phyloP scores from a whole-genome alignment of 1,140 invertebrate species.

The Drosophila punjabiensis region DNA sequence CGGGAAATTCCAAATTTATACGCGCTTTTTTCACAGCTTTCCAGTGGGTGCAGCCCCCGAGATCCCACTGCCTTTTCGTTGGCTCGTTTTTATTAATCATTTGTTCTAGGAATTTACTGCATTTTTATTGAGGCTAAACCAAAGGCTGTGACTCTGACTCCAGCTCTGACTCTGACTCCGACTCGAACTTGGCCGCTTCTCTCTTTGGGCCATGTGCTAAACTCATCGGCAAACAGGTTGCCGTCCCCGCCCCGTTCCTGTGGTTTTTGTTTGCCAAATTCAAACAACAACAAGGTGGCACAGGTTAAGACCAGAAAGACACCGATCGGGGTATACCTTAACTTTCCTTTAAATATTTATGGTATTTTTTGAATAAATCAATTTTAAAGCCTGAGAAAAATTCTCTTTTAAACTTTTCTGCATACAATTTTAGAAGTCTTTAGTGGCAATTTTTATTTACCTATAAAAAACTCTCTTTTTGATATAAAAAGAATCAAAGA shows the following conservation, averaged over 20 bases:
- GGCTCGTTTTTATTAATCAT: conserved; percentile 78
- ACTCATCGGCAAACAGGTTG: conserved; percentile 79
- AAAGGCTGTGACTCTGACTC: conserved; percentile 49
- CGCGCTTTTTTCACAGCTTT: conserved; percentile 78
- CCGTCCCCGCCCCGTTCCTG: conserved; percentile 38
- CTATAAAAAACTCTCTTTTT: background rate
- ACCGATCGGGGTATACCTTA: conserved; percentile 20
- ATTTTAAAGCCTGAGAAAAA: background rate
- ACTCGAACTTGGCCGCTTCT: conserved; percentile 32
- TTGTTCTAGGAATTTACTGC: conserved; percentile 82
- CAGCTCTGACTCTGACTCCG: conserved; percentile 18
- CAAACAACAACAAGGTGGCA: conserved; percentile 66
- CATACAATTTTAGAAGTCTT: background rate
- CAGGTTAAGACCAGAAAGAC: background rate
- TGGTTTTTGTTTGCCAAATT: conserved; percentile 80
- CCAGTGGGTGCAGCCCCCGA: conserved; percentile 74
- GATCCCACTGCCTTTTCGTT: conserved; percentile 28
- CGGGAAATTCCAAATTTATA: conserved; percentile 77
- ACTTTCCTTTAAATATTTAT: background rate
- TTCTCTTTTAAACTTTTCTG: background rate
- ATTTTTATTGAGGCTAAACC: conserved; percentile 80
- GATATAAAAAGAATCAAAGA: background rate
- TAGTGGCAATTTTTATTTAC: too few species aligned
- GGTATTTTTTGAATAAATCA: background rate
- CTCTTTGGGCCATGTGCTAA: conserved; percentile 71